Evolutionary conservation across 2,113 vertebrate species (phyloP).

Genomic region (Phoxinus phoxinus): DNA sequence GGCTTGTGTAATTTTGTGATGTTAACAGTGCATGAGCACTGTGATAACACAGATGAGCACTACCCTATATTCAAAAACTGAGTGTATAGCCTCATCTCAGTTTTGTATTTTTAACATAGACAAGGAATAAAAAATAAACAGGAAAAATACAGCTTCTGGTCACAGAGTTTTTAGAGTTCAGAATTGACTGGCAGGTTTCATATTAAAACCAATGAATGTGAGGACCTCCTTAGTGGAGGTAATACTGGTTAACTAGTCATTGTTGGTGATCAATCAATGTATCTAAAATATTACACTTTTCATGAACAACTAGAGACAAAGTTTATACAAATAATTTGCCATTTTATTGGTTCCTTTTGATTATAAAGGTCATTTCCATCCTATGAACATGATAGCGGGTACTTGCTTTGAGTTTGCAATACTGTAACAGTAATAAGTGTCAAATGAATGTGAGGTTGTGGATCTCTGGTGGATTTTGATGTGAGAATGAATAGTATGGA

Average conservation of each 20-base stretch:
- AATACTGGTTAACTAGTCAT: neutral
- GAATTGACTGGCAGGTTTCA: neutral
- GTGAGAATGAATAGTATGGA: neutral
- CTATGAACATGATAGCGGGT: neutral
- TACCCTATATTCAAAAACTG: conserved; percentile 52
- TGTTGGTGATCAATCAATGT: too few species aligned
- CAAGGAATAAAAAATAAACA: neutral
- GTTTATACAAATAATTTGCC: too few species aligned
- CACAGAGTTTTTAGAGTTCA: neutral
- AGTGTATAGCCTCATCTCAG: neutral
- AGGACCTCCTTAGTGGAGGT: neutral
- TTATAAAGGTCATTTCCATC: neutral
- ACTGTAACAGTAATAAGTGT: neutral
- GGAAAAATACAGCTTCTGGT: neutral
- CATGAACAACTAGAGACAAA: too few species aligned
- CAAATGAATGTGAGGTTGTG: neutral
- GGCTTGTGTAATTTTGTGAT: conserved; percentile 64
- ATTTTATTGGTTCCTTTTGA: neutral
- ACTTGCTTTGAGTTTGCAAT: neutral
- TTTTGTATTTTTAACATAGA: neutral
- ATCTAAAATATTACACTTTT: too few species aligned
- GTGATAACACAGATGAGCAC: conserved; percentile 65
- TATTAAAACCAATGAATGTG: neutral
- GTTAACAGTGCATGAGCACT: conserved; percentile 70
- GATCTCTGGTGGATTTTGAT: neutral